Evolutionary conservation across 2,797 vertebrate species (phyloP), one percentile per base, ranked within the genome.

Genomic region (Zalophus californianus): DNA sequence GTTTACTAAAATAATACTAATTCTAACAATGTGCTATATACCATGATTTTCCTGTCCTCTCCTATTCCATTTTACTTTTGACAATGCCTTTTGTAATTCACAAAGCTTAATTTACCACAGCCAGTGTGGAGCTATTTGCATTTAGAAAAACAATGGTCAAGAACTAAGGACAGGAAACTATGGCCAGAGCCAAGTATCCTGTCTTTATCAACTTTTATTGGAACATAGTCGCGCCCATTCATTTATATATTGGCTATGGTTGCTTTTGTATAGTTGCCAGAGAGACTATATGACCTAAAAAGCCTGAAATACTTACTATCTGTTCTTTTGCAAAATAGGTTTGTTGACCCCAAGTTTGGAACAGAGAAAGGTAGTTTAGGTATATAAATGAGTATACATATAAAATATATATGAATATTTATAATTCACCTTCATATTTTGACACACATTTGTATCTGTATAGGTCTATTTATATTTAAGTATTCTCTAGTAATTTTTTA

Each of bases 51-150:
- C 56, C 35, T 50, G 5, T 75, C 56, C 35, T 50, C 3, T 75
- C 56, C 16, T 73, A 77, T 44, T 23, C 72, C 75, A 18, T 64
- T 94, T 97, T 6, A 62, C 16, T 93, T 95, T 94, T 66, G 18
- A 89, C 88, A 80, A 60, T 62, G 23, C 6, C 50, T 70, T n/a
- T 82, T 60, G 20, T 88, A 88, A 73, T 91, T 95, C 52, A 77
- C 20, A 44, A 83, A 75, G 44, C 44, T 44, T 44, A 44, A 68
- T 38, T 41, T 52, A 10, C 7, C 56, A 35, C 5, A 90, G 4
- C 58, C 18, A 15, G 4, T 60, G 27, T 32, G 12, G 29, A 87
- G 72, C 20, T 44, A 41, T 48, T 29, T 87, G 29, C 68, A 50
- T 32, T 86, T 91, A 56, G 48, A 70, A 88, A 82, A 95, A 23